Conservation (phyloP, 2,888 invertebrate species). For the Thalpophila matura region DNA sequence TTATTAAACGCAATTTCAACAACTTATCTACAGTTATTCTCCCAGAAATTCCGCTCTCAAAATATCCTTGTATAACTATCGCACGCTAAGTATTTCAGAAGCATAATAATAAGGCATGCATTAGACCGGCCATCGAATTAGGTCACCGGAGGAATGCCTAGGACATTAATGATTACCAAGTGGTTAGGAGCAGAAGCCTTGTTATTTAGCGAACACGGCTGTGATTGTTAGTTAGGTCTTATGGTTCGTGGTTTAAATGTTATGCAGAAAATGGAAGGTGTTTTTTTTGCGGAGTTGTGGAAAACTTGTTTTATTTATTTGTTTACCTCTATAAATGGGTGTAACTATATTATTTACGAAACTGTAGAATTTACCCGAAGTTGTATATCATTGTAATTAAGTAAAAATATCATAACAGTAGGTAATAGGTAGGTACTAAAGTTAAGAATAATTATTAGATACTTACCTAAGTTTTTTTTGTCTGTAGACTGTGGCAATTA, state of each 20-base stretch:
- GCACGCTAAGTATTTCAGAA: constrained; percentile 18
- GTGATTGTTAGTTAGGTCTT: background rate
- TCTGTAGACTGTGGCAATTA: no score
- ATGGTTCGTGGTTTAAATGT: background rate
- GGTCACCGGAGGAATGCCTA: constrained; percentile 45
- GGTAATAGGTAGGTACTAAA: no score
- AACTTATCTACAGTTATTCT: background rate
- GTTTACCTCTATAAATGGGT: no score
- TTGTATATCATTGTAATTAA: no score
- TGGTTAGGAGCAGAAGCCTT: background rate
- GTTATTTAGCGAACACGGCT: background rate
- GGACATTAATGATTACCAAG: constrained; percentile 29
- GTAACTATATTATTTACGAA: background rate
- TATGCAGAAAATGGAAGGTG: background rate
- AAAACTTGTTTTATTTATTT: no score
- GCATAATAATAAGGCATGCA: constrained; percentile 19
- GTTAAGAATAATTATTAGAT: no score
- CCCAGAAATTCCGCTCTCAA: constrained; percentile 22
- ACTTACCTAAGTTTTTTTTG: no score
- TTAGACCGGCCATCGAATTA: constrained; percentile 30
- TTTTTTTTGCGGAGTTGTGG: no score
- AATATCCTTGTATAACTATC: constrained; percentile 6
- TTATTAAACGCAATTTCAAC: background rate
- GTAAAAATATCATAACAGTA: no score
- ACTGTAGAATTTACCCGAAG: no score